Evolutionary conservation across 2,888 invertebrate species (phyloP), one percentile per base, ranked within the genome.

Genomic region (Drosophila mulleri): DNA sequence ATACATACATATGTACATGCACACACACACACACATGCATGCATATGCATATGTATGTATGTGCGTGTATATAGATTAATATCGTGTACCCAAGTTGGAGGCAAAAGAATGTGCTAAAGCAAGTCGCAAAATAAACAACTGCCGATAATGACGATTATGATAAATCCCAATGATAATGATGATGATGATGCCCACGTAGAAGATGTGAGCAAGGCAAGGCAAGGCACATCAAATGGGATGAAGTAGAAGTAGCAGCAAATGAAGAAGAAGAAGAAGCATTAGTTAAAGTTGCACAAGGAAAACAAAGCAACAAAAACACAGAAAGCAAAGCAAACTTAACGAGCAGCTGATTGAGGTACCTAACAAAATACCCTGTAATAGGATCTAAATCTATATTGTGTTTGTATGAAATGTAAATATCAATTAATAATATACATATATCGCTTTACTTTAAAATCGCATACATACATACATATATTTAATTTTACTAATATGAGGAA

Each of bases 101-200:
- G 14, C 29, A 42, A 44, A 44, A 53, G 63, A 78, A 78, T 78
- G 69, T 65, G 69, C 64, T 42, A 65, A 67, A 56, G 61, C 63
- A 57, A 78, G 50, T 29, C 60, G 50, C 78, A 76, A 76, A 78
- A 76, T 76, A 76, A 76, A 79, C 70, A 76, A 78, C 29, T 45
- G 70, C 62, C 56, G 63, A 76, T 74, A 70, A 75, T 64, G 75
- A 75, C 50, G 48, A 50, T 78, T 65, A 65, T 78, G 45, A 78
- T 66, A 63, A 66, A 58, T 52, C 47, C 47, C 45, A 48, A 52
- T 44, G 60, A 48, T 53, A 45, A 47, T 45, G 26, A 62, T 57
- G 39, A 67, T 35, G 45, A 53, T 57, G 52, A 57, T 52, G 42
- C 52, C 42, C 44, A 58, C 67, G 78, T 79, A 70, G 65, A 70